Evolutionary conservation across 1,140 invertebrate species (phyloP), one percentile per base, ranked within the genome.

Genomic region (Ostrea denselamellosa): DNA sequence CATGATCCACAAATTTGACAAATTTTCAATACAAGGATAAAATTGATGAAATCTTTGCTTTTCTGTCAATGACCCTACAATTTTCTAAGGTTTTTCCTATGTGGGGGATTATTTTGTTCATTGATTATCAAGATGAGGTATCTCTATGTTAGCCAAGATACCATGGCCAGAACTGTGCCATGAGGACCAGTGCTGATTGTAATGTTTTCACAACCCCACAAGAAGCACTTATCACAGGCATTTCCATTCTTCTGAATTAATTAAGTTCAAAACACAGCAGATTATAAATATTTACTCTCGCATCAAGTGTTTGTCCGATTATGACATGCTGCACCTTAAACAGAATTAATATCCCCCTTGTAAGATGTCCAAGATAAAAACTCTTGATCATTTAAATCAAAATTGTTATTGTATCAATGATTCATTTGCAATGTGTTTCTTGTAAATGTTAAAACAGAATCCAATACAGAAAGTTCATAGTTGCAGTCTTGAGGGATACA

Each of bases 181-280:
- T 25, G 10, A 77, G 68, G 68, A 77, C 68, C 12, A 14, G 25
- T 12, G 28, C 68, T 77, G 68, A 77, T 77, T 77, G 28, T 25
- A 34, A 25, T 77, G 68, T 77, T 77, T 77, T 77, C 68, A 77
- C 28, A 77, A 77, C 68, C 68, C 68, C 68, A 77, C 25, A 77
- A 28, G 68, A 77, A 77, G 68, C 25, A 77, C 22, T 77, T 77
- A 34, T 77, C 28, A 77, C 25, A 10, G 68, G 28, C 68, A 77
- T 77, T 77, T 77, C 12, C 25, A 22, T 14, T 77, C 68, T 34
- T 34, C 68, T 77, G 68, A 77, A 77, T 34, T 77, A 77, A 77
- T 77, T 77, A 77, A 77, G 68, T 28, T 28, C 25, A 77, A 77
- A 77, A 77, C 25, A 77, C 28, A 77, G 68, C 28, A 34, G 68